Conservation (phyloP, 2,797 vertebrate species). For the Sebastes nivosus region DNA sequence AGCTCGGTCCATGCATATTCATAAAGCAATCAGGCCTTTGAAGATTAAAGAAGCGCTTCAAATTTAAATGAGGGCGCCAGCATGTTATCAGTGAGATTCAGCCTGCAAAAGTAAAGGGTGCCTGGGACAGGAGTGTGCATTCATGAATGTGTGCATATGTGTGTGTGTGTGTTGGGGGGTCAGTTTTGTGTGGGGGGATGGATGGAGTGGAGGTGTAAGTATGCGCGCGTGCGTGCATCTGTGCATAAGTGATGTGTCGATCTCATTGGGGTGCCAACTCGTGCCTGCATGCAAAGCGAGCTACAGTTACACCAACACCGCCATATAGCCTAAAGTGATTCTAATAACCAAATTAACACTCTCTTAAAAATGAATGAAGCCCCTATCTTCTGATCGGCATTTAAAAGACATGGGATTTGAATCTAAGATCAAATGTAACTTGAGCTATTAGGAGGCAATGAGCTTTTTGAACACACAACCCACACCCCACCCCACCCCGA, state of each 20-base stretch:
- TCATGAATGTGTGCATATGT: constrained; percentile 41
- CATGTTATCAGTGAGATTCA: constrained; percentile 99
- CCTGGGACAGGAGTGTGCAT: constrained; percentile 72
- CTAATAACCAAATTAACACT: constrained; percentile 61
- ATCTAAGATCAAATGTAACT: constrained; percentile 73
- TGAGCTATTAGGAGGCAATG: constrained; percentile 62
- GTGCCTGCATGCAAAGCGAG: constrained; percentile 37
- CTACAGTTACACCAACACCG: background rate
- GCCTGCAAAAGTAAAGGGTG: constrained; percentile 91
- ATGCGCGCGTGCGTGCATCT: constrained; percentile 33
- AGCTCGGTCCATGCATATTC: constrained; percentile 99
- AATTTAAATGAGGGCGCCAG: constrained; percentile 99
- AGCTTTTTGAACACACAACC: constrained; percentile 42
- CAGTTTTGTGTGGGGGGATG: constrained; percentile 49
- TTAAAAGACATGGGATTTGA: constrained; percentile 74
- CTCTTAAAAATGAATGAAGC: constrained; percentile 64
- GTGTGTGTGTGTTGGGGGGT: constrained; percentile 49
- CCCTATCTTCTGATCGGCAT: constrained; percentile 60
- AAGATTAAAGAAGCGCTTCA: constrained; percentile 99
- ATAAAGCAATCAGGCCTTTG: constrained; percentile 99
- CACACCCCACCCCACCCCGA: background rate
- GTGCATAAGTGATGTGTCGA: constrained; percentile 48
- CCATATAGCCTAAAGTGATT: constrained; percentile 52
- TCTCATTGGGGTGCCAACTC: constrained; percentile 32
- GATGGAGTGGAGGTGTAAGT: constrained; percentile 51